Evolutionary conservation across 2,113 vertebrate species (phyloP).

Genomic region (Scopus umbretta): DNA sequence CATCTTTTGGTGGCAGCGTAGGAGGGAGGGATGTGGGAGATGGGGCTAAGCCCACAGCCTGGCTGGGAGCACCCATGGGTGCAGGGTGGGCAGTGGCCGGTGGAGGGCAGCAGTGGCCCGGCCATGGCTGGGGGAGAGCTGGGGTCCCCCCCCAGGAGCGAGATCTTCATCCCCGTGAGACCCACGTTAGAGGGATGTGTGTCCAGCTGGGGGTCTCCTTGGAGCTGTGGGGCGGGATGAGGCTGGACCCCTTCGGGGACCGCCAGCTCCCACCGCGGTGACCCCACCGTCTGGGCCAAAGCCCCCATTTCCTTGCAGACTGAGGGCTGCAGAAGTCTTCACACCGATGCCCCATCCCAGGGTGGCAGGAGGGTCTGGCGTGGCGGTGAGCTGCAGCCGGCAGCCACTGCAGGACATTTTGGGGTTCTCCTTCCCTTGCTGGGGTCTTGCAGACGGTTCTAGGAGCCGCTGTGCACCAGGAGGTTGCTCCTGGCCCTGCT

Average conservation of each 20-base stretch:
- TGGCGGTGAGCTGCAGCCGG: fast-evolving
- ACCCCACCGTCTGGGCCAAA: fast-evolving
- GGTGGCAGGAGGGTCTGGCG: neutral
- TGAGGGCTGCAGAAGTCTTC: neutral
- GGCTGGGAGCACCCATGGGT: neutral
- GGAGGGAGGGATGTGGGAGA: neutral
- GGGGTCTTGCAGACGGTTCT: neutral
- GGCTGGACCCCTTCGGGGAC: neutral
- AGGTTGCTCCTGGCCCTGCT: neutral
- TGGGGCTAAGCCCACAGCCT: neutral
- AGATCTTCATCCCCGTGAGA: neutral
- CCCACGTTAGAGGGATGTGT: fast-evolving
- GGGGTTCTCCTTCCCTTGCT: fast-evolving
- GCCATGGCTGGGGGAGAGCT: neutral
- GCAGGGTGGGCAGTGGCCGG: neutral
- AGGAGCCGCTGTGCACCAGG: neutral
- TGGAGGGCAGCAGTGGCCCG: neutral
- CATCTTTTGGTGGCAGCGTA: neutral
- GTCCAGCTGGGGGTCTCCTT: neutral
- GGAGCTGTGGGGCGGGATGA: neutral
- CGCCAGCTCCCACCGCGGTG: neutral
- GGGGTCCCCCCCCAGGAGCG: neutral
- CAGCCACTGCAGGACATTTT: fast-evolving
- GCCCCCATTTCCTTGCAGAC: neutral
- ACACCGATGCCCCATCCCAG: fast-evolving